Evolutionary conservation across 1,140 invertebrate species (phyloP).

Genomic region (Nephila pilipes): DNA sequence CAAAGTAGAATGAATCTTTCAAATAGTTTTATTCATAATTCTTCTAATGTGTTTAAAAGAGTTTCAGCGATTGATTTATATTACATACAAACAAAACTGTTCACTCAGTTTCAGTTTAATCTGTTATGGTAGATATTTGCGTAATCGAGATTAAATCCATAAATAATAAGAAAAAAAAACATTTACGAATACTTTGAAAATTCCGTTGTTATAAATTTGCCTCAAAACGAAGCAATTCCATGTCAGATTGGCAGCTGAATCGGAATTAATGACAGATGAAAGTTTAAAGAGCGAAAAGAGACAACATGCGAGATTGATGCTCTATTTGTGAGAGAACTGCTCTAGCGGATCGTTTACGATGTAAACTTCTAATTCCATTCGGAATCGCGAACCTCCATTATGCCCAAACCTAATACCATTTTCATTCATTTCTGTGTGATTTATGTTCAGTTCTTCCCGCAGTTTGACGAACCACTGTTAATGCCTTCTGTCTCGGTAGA

Average conservation of each 20-base stretch:
- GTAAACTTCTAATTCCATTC: slow-evolving; percentile 45
- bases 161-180: too few species aligned
- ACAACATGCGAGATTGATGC: slow-evolving; percentile 1
- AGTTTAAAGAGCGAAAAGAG: slow-evolving; percentile 28
- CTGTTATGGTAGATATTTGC: too few species aligned
- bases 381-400: neutral
- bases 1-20: too few species aligned
- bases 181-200: too few species aligned
- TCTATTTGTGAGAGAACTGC: neutral
- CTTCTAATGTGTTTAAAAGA: too few species aligned
- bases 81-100: too few species aligned
- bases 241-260: neutral
- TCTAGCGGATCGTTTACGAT: slow-evolving; percentile 13
- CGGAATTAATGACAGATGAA: neutral
- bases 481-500: neutral
- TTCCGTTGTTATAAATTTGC: too few species aligned
- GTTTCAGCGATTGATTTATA: too few species aligned
- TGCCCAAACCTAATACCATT: neutral
- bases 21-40: too few species aligned
- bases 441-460: neutral
- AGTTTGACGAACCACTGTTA: neutral
- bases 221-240: neutral
- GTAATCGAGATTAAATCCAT: too few species aligned
- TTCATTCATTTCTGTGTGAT: neutral
- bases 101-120: too few species aligned